Conservation (phyloP, 1,140 invertebrate genomes). For the Ostrea edulis region DNA sequence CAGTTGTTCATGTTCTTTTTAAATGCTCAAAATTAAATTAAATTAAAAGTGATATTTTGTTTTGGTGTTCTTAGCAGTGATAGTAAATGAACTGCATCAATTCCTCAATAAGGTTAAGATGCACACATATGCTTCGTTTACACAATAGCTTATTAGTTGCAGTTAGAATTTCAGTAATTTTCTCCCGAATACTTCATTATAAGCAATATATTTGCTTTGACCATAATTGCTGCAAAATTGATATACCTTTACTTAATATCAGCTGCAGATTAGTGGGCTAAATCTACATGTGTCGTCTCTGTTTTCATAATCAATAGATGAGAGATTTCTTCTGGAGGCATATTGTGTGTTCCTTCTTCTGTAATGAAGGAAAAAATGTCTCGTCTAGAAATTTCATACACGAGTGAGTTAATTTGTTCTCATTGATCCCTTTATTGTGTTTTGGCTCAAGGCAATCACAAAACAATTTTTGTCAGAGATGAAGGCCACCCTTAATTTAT, state of each 20-base stretch:
- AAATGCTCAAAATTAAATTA: too few species aligned
- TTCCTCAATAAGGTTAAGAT: too few species aligned
- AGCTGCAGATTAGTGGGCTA: conserved; percentile 7
- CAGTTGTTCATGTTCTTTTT: too few species aligned
- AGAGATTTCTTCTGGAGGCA: neutral
- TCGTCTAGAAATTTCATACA: conserved; percentile 28
- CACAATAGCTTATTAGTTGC: neutral
- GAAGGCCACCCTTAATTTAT: conserved; percentile 1
- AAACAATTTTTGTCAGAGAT: conserved; percentile 23
- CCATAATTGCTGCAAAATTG: neutral
- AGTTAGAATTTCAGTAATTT: neutral
- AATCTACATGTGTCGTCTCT: neutral
- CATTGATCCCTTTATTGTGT: conserved; percentile 25
- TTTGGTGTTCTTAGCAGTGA: too few species aligned
- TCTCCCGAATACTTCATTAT: neutral
- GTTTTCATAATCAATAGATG: neutral
- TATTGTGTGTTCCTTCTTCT: neutral
- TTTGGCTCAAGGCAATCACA: conserved; percentile 4
- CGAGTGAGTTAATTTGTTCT: conserved; percentile 16
- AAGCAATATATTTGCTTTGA: neutral
- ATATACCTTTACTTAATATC: neutral
- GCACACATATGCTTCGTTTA: too few species aligned
- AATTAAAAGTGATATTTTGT: too few species aligned
- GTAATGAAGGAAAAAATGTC: conserved; percentile 20
- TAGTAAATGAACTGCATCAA: too few species aligned